A percentile compares a stretch with the other conserved stretches of the same genome.
phyloP scores from a whole-genome alignment of 2,888 invertebrate genomes.

The Epinotia bilunana region DNA sequence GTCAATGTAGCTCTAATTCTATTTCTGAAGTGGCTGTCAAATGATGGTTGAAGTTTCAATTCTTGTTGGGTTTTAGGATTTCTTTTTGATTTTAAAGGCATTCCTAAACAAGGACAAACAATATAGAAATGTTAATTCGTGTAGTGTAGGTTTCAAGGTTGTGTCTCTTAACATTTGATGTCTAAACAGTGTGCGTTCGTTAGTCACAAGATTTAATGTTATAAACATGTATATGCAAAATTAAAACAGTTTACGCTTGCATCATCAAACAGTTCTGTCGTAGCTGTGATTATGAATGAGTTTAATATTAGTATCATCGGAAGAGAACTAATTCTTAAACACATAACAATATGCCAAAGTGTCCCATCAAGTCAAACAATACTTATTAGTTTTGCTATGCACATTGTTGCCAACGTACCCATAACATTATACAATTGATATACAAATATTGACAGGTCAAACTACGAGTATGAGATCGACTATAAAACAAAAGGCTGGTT shows the following conservation, averaged over 20 bases:
- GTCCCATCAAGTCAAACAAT: neutral
- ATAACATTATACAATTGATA: neutral
- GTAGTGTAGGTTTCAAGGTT: too few species aligned
- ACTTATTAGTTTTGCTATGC: neutral
- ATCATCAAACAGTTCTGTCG: too few species aligned
- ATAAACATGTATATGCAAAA: too few species aligned
- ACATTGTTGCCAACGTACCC: neutral
- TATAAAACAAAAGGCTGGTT: neutral
- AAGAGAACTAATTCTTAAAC: neutral
- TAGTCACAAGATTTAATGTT: too few species aligned
- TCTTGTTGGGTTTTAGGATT: neutral
- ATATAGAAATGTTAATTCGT: too few species aligned
- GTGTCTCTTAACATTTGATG: too few species aligned
- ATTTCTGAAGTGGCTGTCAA: neutral
- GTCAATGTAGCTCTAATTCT: constrained; percentile 20
- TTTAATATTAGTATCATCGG: neutral
- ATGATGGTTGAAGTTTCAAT: neutral
- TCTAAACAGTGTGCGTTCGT: too few species aligned
- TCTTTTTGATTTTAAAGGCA: neutral
- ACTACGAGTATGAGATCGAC: neutral
- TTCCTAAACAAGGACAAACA: neutral
- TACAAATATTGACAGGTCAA: neutral
- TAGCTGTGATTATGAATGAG: too few species aligned
- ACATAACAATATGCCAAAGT: neutral
- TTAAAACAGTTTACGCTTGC: too few species aligned